phyloP scores from a whole-genome alignment of 1,140 invertebrate species.

The Trinorchestia longiramus region DNA sequence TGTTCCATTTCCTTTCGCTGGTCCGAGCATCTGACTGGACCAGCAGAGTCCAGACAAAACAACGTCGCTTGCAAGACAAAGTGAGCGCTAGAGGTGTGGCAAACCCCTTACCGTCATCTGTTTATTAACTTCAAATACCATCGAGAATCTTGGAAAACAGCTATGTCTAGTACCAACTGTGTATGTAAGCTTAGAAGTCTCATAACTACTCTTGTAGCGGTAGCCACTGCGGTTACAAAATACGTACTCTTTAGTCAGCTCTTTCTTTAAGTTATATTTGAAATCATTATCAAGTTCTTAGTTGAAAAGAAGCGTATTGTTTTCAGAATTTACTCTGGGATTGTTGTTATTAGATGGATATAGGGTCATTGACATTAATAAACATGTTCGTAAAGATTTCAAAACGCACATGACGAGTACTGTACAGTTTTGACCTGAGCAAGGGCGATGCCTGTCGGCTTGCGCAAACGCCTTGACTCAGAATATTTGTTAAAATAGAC shows the following conservation, averaged over 20 bases:
- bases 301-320: background rate
- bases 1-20: background rate
- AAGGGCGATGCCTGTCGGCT: background rate
- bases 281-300: too few relatives aligned
- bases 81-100: background rate
- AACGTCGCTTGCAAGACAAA: background rate
- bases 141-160: background rate
- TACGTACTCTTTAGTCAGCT: too few relatives aligned
- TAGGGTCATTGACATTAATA: background rate
- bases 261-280: too few relatives aligned
- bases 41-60: background rate
- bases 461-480: background rate
- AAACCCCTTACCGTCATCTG: background rate
- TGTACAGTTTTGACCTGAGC: background rate
- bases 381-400: background rate
- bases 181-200: background rate
- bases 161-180: background rate
- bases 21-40: background rate
- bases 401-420: background rate
- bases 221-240: background rate
- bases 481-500: conserved; percentile 46
- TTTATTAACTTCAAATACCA: background rate
- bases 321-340: too few relatives aligned
- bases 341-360: background rate
- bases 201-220: background rate